phyloP scores from a whole-genome alignment of 2,797 vertebrate genomes.

The Karalla daura region DNA sequence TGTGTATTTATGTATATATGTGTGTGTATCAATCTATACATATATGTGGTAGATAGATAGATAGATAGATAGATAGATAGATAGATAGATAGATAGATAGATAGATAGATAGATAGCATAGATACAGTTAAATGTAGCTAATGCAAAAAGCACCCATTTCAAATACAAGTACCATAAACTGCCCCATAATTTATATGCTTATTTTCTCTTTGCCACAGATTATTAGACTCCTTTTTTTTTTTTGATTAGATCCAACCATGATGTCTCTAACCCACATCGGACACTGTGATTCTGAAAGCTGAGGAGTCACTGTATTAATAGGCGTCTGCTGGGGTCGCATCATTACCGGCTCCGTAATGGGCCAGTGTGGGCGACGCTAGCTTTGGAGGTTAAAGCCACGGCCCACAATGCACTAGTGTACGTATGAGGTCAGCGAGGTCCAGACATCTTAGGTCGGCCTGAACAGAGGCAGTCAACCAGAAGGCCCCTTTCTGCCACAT shows the following conservation, averaged over 20 bases:
- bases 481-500: constrained; percentile 67
- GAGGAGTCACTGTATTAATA: constrained; percentile 22
- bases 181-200: not conserved
- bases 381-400: constrained; percentile 65
- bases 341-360: constrained; percentile 62
- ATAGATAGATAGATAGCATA: too few species aligned
- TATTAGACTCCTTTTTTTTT: not conserved
- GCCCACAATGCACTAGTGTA: constrained; percentile 66
- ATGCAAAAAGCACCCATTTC: not conserved
- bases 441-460: constrained; percentile 67
- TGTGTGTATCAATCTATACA: too few species aligned
- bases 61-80: too few species aligned
- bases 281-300: constrained; percentile 10
- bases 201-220: not conserved
- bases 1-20: too few species aligned
- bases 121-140: not conserved
- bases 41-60: too few species aligned
- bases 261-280: constrained; percentile 17
- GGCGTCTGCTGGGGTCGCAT: constrained; percentile 43
- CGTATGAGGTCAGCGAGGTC: constrained; percentile 62
- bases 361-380: constrained; percentile 43
- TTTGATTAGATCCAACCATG: not conserved
- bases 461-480: constrained; percentile 67
- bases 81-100: too few species aligned
- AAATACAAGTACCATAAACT: not conserved